Base-by-base conservation (phyloP, 2,113 vertebrate species). In the Cochlearius cochlearius region DNA sequence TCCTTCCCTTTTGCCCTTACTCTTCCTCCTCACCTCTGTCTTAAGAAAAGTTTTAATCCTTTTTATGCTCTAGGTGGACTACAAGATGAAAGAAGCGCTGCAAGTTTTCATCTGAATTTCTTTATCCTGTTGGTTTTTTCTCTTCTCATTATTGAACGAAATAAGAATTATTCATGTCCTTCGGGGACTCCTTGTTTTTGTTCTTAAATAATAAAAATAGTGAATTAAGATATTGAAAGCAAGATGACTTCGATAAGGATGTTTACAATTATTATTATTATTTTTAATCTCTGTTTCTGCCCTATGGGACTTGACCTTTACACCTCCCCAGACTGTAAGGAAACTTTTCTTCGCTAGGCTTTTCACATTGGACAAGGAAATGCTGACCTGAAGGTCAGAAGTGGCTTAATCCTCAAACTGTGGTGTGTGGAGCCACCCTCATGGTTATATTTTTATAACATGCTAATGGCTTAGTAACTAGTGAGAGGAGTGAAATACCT, bases 231-330 rank as follows among this genome's bases (percentile, higher is more conserved):
- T 12, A 27, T 1, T 41, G 36, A 47, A 47, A 67, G 41, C 43
- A 39, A 62, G 62, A 8, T 25, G 5, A 19, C 23, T 38, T 20
- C n/a, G 50, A 14, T 39, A 15, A 14, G n/a, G 18, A 34, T n/a
- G n/a, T n/a, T n/a, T n/a, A n/a, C n/a, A n/a, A n/a, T n/a, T n/a
- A n/a, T n/a, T n/a, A n/a, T n/a, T n/a, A n/a, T n/a, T n/a, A n/a
- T n/a, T n/a, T n/a, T 26, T 39, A 22, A 39, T 15, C 0, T 4
- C 12, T 62, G 29, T 58, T 85, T 63, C 29, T 82, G 41, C 11
- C 1, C 34, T 30, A 0, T 36, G 32, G 52, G 34, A 10, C 13
- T 75, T n/a, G 7, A 23, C 30, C 12, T 60, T 59, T 75, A 4
- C 15, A 7, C 29, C 39, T 58, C 10, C 10, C 5, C 22, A 15